Evolutionary conservation across 2,797 vertebrate genomes (phyloP).

Genomic region (Enteromius argenteus): DNA sequence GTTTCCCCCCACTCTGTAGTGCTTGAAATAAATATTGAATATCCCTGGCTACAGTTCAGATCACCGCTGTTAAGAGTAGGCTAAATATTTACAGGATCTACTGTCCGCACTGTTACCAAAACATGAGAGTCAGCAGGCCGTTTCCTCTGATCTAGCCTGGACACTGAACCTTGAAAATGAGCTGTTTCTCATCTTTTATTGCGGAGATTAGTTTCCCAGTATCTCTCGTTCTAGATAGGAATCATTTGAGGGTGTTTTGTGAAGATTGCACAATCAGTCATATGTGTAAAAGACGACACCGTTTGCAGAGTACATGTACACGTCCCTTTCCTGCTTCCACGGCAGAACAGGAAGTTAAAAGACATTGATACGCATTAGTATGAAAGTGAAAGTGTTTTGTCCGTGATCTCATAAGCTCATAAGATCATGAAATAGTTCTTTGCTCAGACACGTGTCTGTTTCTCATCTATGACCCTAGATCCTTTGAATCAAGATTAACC

Average conservation of each 20-base stretch:
- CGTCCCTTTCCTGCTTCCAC: not conserved
- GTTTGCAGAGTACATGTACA: not conserved
- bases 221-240: not conserved
- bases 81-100: conserved; percentile 45
- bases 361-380: not conserved
- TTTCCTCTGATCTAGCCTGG: not conserved
- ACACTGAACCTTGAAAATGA: not conserved
- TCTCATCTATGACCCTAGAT: conserved; percentile 1
- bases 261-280: not conserved
- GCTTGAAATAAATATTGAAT: conserved; percentile 4
- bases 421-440: not conserved
- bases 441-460: not conserved
- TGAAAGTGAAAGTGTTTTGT: conserved; percentile 39
- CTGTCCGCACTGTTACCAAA: conserved; percentile 27
- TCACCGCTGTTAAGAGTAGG: not conserved
- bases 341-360: conserved; percentile 45
- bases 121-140: not conserved
- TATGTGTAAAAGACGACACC: not conserved
- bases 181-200: conserved; percentile 8
- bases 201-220: not conserved
- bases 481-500: not conserved
- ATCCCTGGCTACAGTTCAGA: conserved; percentile 8
- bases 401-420: not conserved
- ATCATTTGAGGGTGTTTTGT: not conserved
- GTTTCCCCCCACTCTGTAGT: not conserved